Percentiles rank a stretch among this genome's conserved stretches.
These are phyloP conservation scores for Cassiopea xamachana DNA, from an alignment of 30 jellyfish, hydroid and myxozoan genomes.

Conservation along the genomic window DNA sequence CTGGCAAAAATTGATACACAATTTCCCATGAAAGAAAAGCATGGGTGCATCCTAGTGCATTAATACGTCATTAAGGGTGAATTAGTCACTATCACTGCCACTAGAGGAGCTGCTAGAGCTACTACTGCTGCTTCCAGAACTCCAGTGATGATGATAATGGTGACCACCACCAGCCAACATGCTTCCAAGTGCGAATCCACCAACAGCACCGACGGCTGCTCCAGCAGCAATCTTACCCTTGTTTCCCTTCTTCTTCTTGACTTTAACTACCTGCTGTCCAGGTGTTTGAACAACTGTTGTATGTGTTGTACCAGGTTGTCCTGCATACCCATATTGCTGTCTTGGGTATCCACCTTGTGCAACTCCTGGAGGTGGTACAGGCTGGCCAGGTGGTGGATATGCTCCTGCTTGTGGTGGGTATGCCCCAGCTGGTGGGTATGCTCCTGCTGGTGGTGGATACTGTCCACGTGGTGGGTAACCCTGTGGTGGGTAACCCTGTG, in stretches of 20 bases:
- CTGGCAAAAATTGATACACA: neutral
- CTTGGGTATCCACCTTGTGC: conserved; percentile 67
- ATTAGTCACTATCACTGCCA: conserved; percentile 59
- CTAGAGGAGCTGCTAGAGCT: conserved; percentile 53
- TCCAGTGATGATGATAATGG: conserved; percentile 39
- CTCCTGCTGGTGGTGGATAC: conserved; percentile 57
- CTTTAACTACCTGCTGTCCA: conserved; percentile 42
- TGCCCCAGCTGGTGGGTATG: conserved; percentile 20
- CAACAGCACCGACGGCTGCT: conserved; percentile 78
- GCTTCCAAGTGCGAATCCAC: conserved; percentile 74
- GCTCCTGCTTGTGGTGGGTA: conserved; percentile 36
- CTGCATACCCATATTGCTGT: conserved; percentile 55
- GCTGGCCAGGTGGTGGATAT: conserved; percentile 49
- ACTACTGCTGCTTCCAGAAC: conserved; percentile 38
- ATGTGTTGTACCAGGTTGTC: conserved; percentile 69
- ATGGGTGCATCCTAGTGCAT: too few species aligned
- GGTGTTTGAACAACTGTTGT: conserved; percentile 69
- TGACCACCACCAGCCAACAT: conserved; percentile 66
- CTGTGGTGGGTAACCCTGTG: conserved; percentile 62
- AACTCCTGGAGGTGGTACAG: conserved; percentile 28
- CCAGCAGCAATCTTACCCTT: conserved; percentile 78
- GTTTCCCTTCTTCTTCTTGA: conserved; percentile 54
- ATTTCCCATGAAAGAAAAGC: too few species aligned
- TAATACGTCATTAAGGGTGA: neutral
- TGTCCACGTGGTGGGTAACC: conserved; percentile 55